Conservation (phyloP, 2,113 vertebrate species). For the Psammodynastes pulverulentus region DNA sequence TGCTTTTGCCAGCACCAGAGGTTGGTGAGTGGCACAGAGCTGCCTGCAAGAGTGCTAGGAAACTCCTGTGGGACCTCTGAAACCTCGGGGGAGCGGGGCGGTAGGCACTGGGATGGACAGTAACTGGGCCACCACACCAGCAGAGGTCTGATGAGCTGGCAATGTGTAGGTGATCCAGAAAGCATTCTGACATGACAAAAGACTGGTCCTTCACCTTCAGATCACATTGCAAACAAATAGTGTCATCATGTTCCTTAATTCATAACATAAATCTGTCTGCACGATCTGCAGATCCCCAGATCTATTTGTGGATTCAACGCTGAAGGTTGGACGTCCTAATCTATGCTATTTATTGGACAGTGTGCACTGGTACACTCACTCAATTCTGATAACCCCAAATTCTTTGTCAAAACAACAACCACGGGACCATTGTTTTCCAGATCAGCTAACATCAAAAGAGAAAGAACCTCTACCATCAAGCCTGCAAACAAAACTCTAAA, state of each 20-base stretch:
- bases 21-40: not conserved
- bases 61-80: not conserved
- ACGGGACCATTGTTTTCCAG: not conserved
- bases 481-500: not conserved
- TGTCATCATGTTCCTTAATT: not conserved
- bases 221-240: not conserved
- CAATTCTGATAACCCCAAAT: not conserved
- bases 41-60: not conserved
- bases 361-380: not conserved
- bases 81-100: rapidly evolving
- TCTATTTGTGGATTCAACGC: not conserved
- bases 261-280: not conserved
- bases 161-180: not conserved
- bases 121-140: not conserved
- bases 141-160: not conserved
- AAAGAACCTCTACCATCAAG: not conserved
- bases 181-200: not conserved
- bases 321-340: not conserved
- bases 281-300: not conserved
- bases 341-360: not conserved
- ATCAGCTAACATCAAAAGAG: not conserved
- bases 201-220: not conserved
- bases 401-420: not conserved
- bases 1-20: not conserved
- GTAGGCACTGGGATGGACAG: not conserved